Evolutionary conservation across 2,888 invertebrate species (phyloP), one percentile per base, ranked within the genome.

Genomic region (Polyommatus iphigenia): DNA sequence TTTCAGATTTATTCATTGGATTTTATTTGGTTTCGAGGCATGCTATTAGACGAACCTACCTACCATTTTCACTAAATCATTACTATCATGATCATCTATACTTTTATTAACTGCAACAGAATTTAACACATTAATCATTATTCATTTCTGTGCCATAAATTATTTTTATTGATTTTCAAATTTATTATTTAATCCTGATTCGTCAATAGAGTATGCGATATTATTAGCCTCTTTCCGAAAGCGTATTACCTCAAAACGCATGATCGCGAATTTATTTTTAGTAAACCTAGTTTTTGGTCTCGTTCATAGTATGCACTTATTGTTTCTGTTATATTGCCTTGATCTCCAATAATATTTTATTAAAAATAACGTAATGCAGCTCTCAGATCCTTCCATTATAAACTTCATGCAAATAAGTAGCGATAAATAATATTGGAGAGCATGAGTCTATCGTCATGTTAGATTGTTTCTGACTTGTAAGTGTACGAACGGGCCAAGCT

Each of bases 401-500:
- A 75, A 24, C 81, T 67, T 77, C 57, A 20, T 15, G 36, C 10
- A 50, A 77, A 8, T 50, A 77, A 62, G 78, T 77, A 72, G 75
- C 79, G 87, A 88, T 89, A 86, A 92, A 92, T 92, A 92, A 85
- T 92, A 92, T 93, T 94, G 93, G 93, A 93, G 92, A 87, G 84
- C 86, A 86, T 84, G 83, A 88, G 88, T 93, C 94, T 94, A 93
- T 92, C 92, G 94, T 94, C 93, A 94, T 94, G 94, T 92, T 94
- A 94, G 93, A 93, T 92, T 94, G 93, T 93, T 90, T 91, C 92
- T 93, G 93, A 92, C 91, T 92, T 91, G 89, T 92, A 87, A 91
- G 89, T 90, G 91, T 92, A 87, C 83, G 89, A 91, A 88, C 89
- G 90, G 90, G 89, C 88, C 88, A 87, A 88, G 89, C 89, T 86